Conservation (phyloP, 2,888 invertebrate species). For the Cephus nigrinus region DNA sequence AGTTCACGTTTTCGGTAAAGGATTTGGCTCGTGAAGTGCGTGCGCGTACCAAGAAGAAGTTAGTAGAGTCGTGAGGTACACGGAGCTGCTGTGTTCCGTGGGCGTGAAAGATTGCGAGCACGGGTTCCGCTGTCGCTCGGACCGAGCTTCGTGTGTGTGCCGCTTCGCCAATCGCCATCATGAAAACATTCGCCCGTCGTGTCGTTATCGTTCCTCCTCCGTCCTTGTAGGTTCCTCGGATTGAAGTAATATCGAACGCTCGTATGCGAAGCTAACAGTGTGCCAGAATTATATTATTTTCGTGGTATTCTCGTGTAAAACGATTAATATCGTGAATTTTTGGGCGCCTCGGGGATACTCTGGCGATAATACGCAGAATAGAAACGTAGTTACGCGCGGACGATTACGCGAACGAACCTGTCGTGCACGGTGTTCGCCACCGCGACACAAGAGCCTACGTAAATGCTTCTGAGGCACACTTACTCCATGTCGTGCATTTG, state of each 20-base stretch:
- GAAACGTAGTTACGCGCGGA: conserved; percentile 3
- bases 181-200: conserved; percentile 53
- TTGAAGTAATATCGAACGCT: conserved; percentile 38
- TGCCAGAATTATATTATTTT: conserved; percentile 9
- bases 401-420: not conserved
- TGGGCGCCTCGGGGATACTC: not conserved
- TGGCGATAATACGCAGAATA: not conserved
- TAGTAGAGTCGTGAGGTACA: not conserved
- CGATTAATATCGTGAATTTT: not conserved
- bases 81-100: not conserved
- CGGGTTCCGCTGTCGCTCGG: not conserved
- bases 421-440: conserved; percentile 7
- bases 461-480: conserved; percentile 56
- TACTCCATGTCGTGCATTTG: conserved; percentile 62
- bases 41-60: not conserved
- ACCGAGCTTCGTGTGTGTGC: conserved; percentile 9
- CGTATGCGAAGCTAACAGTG: conserved; percentile 24
- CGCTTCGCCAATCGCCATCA: conserved; percentile 47
- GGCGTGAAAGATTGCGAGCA: not conserved
- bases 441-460: conserved; percentile 36
- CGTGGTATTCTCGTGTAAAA: not conserved
- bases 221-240: conserved; percentile 49
- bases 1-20: not conserved
- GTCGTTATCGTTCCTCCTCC: conserved; percentile 47
- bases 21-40: not conserved